Conservation (phyloP, 2,113 vertebrate genomes). For the Antechinus flavipes region DNA sequence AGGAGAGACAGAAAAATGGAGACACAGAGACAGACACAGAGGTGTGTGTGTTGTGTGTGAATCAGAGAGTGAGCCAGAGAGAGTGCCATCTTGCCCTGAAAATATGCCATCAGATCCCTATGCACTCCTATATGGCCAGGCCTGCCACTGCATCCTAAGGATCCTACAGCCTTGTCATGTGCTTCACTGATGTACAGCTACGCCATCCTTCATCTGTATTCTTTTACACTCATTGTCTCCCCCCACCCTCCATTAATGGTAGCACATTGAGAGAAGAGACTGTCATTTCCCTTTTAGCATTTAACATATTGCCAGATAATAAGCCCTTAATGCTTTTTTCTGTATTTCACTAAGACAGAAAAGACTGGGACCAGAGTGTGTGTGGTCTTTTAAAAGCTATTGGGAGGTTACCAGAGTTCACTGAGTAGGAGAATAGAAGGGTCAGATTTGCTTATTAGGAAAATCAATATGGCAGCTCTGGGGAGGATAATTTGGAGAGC, state of each 20-base stretch:
- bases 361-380: not conserved
- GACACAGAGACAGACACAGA: not conserved
- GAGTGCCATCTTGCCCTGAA: not conserved
- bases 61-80: not conserved
- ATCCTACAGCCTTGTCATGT: not conserved
- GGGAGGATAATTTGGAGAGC: not conserved
- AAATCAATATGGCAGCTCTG: not conserved
- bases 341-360: not conserved
- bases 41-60: no score
- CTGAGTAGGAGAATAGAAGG: not conserved
- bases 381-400: not conserved
- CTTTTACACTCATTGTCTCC: not conserved
- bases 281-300: not conserved
- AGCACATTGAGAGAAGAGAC: not conserved
- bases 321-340: not conserved
- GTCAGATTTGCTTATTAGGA: not conserved
- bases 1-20: not conserved
- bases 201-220: not conserved
- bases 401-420: not conserved
- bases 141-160: not conserved
- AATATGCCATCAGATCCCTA: not conserved
- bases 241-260: not conserved
- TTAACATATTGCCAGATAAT: not conserved
- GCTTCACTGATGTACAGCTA: not conserved
- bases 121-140: not conserved